A percentile compares a stretch with the other conserved stretches of the same genome.
phyloP scores from a whole-genome alignment of 2,888 invertebrate genomes.

The Sclerodermus sp. region DNA sequence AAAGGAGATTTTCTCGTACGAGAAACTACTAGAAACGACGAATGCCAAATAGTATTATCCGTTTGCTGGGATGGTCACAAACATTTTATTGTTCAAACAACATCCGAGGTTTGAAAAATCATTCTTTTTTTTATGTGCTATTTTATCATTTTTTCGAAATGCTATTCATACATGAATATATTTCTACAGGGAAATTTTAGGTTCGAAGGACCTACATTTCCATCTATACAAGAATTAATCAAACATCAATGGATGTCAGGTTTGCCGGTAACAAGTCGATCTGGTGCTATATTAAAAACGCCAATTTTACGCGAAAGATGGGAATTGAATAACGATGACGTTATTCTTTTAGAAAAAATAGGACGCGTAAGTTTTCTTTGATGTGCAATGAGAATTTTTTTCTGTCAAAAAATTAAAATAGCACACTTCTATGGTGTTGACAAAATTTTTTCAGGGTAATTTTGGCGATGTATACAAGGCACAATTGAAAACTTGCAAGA shows the following conservation, averaged over 20 bases:
- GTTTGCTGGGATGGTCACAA: constrained; percentile 96
- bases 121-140: not conserved
- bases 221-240: constrained; percentile 89
- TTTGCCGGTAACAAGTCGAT: constrained; percentile 86
- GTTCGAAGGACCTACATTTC: constrained; percentile 92
- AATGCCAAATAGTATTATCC: constrained; percentile 89
- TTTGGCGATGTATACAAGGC: constrained; percentile 98
- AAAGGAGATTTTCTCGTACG: constrained; percentile 95
- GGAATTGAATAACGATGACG: constrained; percentile 96
- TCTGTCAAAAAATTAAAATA: not conserved
- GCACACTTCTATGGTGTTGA: constrained; percentile 1
- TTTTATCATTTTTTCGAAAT: not conserved
- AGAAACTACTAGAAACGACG: constrained; percentile 89
- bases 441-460: constrained; percentile 73
- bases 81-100: constrained; percentile 96
- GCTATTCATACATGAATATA: not conserved
- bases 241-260: constrained; percentile 85
- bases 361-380: constrained; percentile 82
- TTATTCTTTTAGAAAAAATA: constrained; percentile 87
- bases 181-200: constrained; percentile 79
- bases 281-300: constrained; percentile 83
- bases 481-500: constrained; percentile 76
- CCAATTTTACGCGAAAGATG: constrained; percentile 89
- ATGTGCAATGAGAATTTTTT: too few relatives aligned
- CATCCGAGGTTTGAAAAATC: constrained; percentile 78